Conservation (phyloP, 1,140 invertebrate species). For the Brachionus koreanus region DNA sequence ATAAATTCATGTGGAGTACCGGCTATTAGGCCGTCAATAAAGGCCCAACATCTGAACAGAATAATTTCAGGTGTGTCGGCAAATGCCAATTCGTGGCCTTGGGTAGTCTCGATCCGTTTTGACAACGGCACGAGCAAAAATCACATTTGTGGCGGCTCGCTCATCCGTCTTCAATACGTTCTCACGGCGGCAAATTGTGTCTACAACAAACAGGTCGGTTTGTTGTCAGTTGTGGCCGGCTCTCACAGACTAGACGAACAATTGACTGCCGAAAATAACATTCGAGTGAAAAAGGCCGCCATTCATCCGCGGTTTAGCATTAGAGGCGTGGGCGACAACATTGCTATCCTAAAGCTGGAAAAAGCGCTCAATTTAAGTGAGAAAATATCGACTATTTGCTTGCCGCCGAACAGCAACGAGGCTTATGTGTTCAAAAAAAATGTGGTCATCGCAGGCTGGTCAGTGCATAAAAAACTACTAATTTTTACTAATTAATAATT, state of each 20-base stretch:
- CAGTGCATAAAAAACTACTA: background rate
- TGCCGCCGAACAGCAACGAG: background rate
- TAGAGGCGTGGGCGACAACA: background rate
- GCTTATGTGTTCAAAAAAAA: background rate
- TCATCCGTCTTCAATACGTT: background rate
- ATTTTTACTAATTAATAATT: background rate
- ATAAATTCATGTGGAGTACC: background rate
- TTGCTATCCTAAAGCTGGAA: background rate
- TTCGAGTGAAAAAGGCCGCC: background rate
- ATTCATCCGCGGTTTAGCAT: background rate
- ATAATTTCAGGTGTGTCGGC: background rate
- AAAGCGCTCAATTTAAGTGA: background rate
- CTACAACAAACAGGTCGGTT: background rate
- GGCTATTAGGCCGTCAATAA: background rate
- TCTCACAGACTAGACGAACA: background rate
- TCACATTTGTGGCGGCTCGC: slow-evolving; percentile 11
- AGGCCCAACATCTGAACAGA: background rate
- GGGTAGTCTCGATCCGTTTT: slow-evolving; percentile 30
- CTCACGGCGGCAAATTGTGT: slow-evolving; percentile 36
- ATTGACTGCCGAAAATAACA: background rate
- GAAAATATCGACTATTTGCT: background rate
- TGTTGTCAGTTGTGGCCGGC: background rate
- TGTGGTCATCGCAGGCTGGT: slow-evolving; percentile 5
- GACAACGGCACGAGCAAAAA: background rate
- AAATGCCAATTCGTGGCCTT: slow-evolving; percentile 22